phyloP scores from a whole-genome alignment of 1,140 invertebrate species.

The Anthonomus grandis region DNA sequence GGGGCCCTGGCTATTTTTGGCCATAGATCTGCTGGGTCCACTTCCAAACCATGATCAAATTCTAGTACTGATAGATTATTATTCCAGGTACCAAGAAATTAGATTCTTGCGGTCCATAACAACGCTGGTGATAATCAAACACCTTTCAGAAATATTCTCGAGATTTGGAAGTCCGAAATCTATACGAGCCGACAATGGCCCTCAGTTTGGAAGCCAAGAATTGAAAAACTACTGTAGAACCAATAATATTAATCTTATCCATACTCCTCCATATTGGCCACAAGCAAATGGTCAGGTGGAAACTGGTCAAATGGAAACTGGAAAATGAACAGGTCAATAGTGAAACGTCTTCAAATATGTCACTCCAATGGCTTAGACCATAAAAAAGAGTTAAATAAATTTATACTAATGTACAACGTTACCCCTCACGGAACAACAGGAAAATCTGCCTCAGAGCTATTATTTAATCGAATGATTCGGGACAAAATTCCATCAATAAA shows the following conservation, averaged over 20 bases:
- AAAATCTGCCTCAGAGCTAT: constrained; percentile 42
- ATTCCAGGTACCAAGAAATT: constrained; percentile 27
- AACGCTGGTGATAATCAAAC: constrained; percentile 8
- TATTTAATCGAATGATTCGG: constrained; percentile 37
- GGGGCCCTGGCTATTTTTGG: constrained; percentile 32
- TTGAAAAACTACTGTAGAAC: constrained; percentile 33
- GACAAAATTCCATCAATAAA: constrained; percentile 38
- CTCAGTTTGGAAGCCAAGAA: constrained; percentile 31
- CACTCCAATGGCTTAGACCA: constrained; percentile 23
- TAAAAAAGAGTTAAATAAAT: constrained; percentile 32
- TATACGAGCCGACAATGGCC: constrained; percentile 37
- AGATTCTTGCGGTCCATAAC: constrained; percentile 30
- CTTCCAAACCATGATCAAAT: constrained; percentile 28
- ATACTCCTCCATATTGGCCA: constrained; percentile 35
- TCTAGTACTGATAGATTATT: constrained; percentile 36
- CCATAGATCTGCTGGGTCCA: constrained; percentile 34
- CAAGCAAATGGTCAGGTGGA: constrained; percentile 45
- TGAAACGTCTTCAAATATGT: constrained; percentile 31
- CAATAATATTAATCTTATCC: constrained; percentile 22
- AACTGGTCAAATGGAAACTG: too few species aligned
- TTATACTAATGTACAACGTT: constrained; percentile 42
- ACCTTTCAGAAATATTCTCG: constrained; percentile 24
- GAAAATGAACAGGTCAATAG: constrained; percentile 40
- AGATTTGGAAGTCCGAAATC: constrained; percentile 22
- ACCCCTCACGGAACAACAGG: constrained; percentile 43